These are phyloP conservation scores for Stenodema calcarata DNA, from an alignment of 2,888 invertebrate species.

Conservation along the genomic window DNA sequence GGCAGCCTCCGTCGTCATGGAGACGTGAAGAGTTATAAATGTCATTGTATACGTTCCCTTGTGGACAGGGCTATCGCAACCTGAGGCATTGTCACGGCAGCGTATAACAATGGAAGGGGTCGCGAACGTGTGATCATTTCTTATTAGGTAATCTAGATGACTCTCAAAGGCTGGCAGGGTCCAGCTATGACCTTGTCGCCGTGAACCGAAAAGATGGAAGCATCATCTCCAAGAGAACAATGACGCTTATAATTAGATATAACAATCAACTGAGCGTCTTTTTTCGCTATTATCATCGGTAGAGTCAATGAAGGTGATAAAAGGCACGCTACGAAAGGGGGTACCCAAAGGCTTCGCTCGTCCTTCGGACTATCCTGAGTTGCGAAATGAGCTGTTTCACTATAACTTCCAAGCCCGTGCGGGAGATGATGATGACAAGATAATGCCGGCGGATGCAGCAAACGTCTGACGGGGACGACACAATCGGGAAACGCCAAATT, in stretches of 20 bases:
- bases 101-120: slow-evolving; percentile 6
- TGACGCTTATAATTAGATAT: slow-evolving; percentile 6
- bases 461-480: not conserved
- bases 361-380: not conserved
- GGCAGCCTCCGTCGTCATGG: slow-evolving; percentile 1
- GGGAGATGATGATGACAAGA: not conserved
- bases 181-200: slow-evolving; percentile 6
- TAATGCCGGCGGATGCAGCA: not conserved
- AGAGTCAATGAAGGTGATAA: not conserved
- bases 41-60: slow-evolving; percentile 28
- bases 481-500: not conserved
- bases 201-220: not conserved
- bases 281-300: not conserved
- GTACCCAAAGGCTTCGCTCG: not conserved
- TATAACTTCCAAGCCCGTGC: not conserved
- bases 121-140: slow-evolving; percentile 35
- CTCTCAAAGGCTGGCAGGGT: slow-evolving; percentile 1
- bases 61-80: slow-evolving; percentile 7
- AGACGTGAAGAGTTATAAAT: slow-evolving; percentile 13
- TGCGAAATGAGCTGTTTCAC: not conserved
- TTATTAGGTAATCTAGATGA: slow-evolving; percentile 30
- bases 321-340: not conserved
- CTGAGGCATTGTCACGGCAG: not conserved
- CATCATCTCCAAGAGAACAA: not conserved
- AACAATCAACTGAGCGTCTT: not conserved